These are phyloP conservation scores for Xestobium rufovillosum DNA, from an alignment of 2,888 invertebrate genomes.

Conservation along the genomic window DNA sequence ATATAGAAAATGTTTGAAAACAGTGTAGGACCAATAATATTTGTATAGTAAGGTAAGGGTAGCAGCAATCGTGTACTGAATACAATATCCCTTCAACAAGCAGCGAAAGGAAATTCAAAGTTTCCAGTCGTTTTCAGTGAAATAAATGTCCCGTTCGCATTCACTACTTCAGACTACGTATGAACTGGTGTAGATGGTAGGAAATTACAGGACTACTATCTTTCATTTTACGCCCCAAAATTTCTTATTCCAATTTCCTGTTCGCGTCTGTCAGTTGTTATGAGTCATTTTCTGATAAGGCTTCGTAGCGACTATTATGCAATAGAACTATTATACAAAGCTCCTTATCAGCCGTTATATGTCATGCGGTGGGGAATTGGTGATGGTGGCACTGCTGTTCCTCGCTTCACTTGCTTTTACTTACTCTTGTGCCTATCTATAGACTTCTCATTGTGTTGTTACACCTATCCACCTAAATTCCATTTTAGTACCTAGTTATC, in stretches of 20 bases:
- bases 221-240: slow-evolving; percentile 71
- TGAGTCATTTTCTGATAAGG: slow-evolving; percentile 68
- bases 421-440: no score
- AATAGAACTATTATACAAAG: slow-evolving; percentile 47
- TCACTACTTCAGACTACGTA: slow-evolving; percentile 34
- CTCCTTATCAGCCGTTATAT: slow-evolving; percentile 44
- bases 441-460: neutral
- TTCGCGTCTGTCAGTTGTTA: slow-evolving; percentile 54
- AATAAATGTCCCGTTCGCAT: slow-evolving; percentile 6
- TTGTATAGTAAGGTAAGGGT: slow-evolving; percentile 27
- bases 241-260: slow-evolving; percentile 69
- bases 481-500: no score
- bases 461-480: no score
- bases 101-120: slow-evolving; percentile 26
- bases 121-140: slow-evolving; percentile 28
- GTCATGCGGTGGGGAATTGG: slow-evolving; percentile 44
- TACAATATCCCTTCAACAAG: slow-evolving; percentile 33
- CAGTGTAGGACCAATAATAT: slow-evolving; percentile 25
- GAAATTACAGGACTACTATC: slow-evolving; percentile 69
- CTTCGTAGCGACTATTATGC: slow-evolving; percentile 45
- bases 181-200: slow-evolving; percentile 43
- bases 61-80: slow-evolving; percentile 34
- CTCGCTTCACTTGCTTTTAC: slow-evolving; percentile 34
- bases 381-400: slow-evolving; percentile 33
- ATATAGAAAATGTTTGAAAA: slow-evolving; percentile 17